phyloP scores from a whole-genome alignment of 2,888 invertebrate species.

The Morpho achilles region DNA sequence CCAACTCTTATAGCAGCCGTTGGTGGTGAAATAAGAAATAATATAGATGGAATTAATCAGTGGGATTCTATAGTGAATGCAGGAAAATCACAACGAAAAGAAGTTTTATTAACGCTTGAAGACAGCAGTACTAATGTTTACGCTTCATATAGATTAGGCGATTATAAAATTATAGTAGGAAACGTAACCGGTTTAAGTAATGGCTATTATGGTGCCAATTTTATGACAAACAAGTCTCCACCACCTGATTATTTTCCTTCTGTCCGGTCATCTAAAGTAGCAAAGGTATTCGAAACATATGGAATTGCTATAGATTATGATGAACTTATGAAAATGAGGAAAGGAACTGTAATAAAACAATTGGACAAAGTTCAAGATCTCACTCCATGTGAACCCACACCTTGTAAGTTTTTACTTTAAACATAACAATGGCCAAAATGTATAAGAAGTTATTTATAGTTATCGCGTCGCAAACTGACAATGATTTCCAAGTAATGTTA shows the following conservation, averaged over 20 bases:
- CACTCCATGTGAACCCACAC: constrained; percentile 54
- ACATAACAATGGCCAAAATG: neutral
- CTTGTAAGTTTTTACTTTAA: constrained; percentile 47
- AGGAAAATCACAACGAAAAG: constrained; percentile 65
- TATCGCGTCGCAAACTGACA: no score
- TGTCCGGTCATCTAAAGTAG: constrained; percentile 48
- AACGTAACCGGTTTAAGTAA: constrained; percentile 63
- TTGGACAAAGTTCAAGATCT: constrained; percentile 50
- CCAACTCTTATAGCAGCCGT: constrained; percentile 82
- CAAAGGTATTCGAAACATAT: constrained; percentile 48
- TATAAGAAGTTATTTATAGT: no score
- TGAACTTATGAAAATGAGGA: constrained; percentile 45
- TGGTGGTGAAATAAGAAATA: constrained; percentile 46
- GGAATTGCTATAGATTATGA: constrained; percentile 49
- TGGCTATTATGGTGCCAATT: constrained; percentile 56
- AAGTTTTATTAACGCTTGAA: constrained; percentile 78
- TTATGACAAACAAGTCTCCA: constrained; percentile 45
- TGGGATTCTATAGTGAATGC: constrained; percentile 81
- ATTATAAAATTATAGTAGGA: constrained; percentile 82
- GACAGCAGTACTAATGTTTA: constrained; percentile 74
- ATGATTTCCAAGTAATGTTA: no score
- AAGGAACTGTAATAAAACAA: constrained; percentile 49
- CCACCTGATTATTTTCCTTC: constrained; percentile 55
- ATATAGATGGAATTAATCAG: constrained; percentile 83
- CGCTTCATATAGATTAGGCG: constrained; percentile 78